Percentiles rank a stretch among this genome's conserved stretches.
Evolutionary conservation across 2,113 vertebrate species (phyloP).

Genomic region (Protobothrops mucrosquamatus): DNA sequence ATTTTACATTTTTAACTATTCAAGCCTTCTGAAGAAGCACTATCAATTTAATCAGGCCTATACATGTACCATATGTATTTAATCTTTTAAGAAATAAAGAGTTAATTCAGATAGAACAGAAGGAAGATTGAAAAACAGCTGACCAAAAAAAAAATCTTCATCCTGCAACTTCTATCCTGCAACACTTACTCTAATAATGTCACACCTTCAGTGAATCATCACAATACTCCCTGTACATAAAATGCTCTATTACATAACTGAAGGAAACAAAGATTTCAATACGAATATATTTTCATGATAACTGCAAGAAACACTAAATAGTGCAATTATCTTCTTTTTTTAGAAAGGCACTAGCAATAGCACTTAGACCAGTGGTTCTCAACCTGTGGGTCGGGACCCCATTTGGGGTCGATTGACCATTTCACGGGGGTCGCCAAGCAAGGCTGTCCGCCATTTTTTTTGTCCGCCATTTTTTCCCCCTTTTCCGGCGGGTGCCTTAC

Average conservation of each 20-base stretch:
- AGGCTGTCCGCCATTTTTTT: no score
- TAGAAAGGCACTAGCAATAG: conserved; percentile 19
- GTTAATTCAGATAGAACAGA: conserved; percentile 12
- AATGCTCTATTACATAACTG: conserved; percentile 27
- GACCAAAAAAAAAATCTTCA: not conserved
- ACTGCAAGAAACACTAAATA: conserved; percentile 20
- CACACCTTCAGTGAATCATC: conserved; percentile 37
- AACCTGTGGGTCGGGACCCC: no score
- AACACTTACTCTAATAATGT: conserved; percentile 12
- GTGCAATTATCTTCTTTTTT: conserved; percentile 36
- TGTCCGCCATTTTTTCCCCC: no score
- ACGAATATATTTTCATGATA: conserved; percentile 27
- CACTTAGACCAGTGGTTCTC: no score
- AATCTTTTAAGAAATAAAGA: conserved; percentile 14
- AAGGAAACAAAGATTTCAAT: not conserved
- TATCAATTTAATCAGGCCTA: not conserved
- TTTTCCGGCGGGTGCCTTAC: no score
- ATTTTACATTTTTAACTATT: not conserved
- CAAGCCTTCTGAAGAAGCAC: not conserved
- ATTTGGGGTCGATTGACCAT: no score
- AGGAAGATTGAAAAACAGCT: conserved; percentile 22
- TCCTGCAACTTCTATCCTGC: not conserved
- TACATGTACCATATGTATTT: not conserved
- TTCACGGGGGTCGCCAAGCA: no score
- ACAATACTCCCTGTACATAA: conserved; percentile 33